Evolutionary conservation across 2,113 vertebrate species (phyloP), one percentile per base, ranked within the genome.

Genomic region (Embiotoca jacksoni): DNA sequence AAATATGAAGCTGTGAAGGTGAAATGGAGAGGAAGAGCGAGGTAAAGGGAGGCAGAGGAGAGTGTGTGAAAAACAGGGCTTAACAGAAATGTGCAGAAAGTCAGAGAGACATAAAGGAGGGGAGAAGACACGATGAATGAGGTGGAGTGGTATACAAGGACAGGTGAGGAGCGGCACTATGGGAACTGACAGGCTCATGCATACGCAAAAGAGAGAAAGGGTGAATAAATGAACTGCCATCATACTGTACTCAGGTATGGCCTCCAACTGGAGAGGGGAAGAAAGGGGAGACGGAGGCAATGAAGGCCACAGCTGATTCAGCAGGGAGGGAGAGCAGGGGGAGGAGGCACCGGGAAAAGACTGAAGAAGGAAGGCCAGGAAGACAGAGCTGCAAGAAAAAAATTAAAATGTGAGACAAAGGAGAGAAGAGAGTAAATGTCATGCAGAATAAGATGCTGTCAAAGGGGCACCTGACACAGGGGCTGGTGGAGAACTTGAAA

Each of bases 301-400:
- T 16, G 72, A 78, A 88, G 82, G 82, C 80, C 82, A 67, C 56
- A 36, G 79, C 83, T 85, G 80, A 91, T 59, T 82, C 81, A 85
- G 78, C 70, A 65, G 31, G 32, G 13, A 41, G 33, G 61, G 14
- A 63, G 39, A 52, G 57, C 5, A 23, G 30, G 11, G 31, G 46
- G 39, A 50, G 37, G 58, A 0, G 30, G 16, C 2, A 7, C 10
- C 0, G 6, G 54, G 53, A 41, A 55, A 32, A 41, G 16, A 52
- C 41, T 3, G 8, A 49, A 32, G 54, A 31, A 54, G 37, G 13
- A 55, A 15, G 3, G 0, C n/a, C 57, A 37, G 62, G 49, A 54
- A 44, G 0, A 30, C 7, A 35, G 35, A 46, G 58, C 16, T 37
- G 62, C 4, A 41, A 54, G 63, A 54, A 49, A 50, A 44, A 39